Evolutionary conservation across 2,113 vertebrate species (phyloP).

Genomic region (Dipodomys stephensi): DNA sequence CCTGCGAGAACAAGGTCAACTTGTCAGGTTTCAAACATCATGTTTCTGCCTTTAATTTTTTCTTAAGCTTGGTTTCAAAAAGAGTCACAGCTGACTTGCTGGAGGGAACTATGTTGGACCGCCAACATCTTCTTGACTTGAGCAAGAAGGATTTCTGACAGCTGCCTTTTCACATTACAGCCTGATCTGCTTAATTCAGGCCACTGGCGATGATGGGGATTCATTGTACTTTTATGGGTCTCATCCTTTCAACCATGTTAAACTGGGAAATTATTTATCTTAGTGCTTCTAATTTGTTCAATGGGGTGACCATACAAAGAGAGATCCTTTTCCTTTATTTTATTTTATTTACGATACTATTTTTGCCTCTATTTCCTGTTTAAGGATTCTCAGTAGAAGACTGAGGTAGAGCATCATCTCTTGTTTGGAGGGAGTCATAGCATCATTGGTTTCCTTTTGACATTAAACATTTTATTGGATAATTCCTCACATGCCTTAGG

Average conservation of each 20-base stretch:
- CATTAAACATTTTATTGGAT: slow-evolving; percentile 38
- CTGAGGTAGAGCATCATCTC: not conserved
- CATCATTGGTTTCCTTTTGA: slow-evolving; percentile 24
- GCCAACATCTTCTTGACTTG: slow-evolving; percentile 34
- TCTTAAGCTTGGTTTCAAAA: slow-evolving; percentile 67
- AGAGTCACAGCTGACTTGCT: slow-evolving; percentile 68
- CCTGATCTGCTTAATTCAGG: slow-evolving; percentile 78
- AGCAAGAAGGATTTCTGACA: slow-evolving; percentile 69
- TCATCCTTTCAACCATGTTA: slow-evolving; percentile 75
- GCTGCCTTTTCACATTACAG: slow-evolving; percentile 72
- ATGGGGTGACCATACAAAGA: slow-evolving; percentile 78
- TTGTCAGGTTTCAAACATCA: not conserved
- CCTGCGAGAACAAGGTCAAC: not conserved
- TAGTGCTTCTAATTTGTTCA: slow-evolving; percentile 70
- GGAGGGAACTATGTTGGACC: slow-evolving; percentile 76
- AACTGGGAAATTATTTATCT: slow-evolving; percentile 76
- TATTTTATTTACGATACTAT: slow-evolving; percentile 4
- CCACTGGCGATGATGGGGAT: slow-evolving; percentile 73
- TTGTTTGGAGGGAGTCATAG: not conserved
- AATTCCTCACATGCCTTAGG: slow-evolving; percentile 43
- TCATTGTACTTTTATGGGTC: slow-evolving; percentile 69
- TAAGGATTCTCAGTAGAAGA: not conserved
- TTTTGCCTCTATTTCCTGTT: not conserved
- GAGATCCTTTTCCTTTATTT: not conserved
- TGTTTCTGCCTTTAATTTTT: slow-evolving; percentile 23